Evolutionary conservation across 2,113 vertebrate species (phyloP), one percentile per base, ranked within the genome.

Genomic region (Paramisgurnus dabryanus): DNA sequence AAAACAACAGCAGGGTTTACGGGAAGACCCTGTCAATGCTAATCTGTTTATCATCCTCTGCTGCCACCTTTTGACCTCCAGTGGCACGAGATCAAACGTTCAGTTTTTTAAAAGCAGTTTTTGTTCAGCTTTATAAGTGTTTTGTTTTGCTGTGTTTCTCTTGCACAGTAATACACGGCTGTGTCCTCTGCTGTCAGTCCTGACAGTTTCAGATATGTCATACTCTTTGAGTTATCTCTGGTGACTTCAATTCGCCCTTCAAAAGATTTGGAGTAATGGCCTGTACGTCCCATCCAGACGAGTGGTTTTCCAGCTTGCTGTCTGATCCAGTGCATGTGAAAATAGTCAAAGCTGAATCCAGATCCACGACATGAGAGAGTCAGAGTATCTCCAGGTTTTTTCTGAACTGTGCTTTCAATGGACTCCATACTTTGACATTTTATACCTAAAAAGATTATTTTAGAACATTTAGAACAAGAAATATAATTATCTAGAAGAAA

Each of bases 281-380:
- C 6, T 22, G 12, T 15, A 22, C n/a, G 11, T 5, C 55, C 74
- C n/a, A 85, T 67, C 82, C 79, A 83, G 2, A 78, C 69, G 57
- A 81, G 34, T 1, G 78, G 7, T 45, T 85, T 81, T 9, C 69
- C 75, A 6, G 57, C 15, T 39, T 67, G 50, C 61, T 86, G 80
- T 41, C 73, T 61, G 7, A 82, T 71, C 80, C 85, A 83, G 13
- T 66, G 8, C 77, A 84, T 82, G 9, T n/a, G n/a, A n/a, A n/a
- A n/a, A n/a, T n/a, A n/a, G n/a, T n/a, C n/a, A n/a, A 84, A 72
- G 34, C 34, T 27, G 67, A 83, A 79, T 18, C 82, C 85, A 60
- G 75, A 53, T 40, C 47, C 67, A 43, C 55, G 79, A 71, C 82
- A 86, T 15, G 70, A 76, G 7, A 83, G 65, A 47, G 41, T 83